A percentile compares a stretch with the other conserved stretches of the same genome.
Conservation (phyloP, 2,797 vertebrate species). For the Myotis pilosus region DNA sequence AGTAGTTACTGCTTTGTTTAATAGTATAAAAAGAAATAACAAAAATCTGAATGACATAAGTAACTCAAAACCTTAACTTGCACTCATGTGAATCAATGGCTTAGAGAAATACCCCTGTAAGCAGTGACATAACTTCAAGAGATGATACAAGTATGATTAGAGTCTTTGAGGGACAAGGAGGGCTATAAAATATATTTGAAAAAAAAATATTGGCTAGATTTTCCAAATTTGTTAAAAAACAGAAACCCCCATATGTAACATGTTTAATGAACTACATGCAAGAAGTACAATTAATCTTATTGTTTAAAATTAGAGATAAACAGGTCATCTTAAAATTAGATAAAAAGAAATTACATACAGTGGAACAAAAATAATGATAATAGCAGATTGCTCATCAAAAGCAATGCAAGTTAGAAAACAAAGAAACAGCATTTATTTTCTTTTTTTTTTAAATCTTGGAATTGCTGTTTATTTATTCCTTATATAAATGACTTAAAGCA, state of each 20-base stretch:
- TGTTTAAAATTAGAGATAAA: not conserved
- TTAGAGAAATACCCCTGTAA: not conserved
- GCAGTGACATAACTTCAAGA: not conserved
- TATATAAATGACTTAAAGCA: not conserved
- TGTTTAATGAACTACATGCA: not conserved
- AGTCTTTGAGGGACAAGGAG: not conserved
- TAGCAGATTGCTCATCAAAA: not conserved
- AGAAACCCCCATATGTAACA: not conserved
- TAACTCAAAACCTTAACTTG: not conserved
- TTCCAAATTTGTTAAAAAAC: not conserved
- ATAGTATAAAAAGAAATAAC: not conserved
- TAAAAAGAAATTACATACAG: not conserved
- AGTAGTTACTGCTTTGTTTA: not conserved
- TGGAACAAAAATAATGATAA: not conserved
- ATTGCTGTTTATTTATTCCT: too few species aligned
- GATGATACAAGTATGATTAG: not conserved
- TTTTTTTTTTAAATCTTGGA: too few species aligned
- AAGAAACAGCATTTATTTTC: not conserved
- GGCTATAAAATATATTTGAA: not conserved
- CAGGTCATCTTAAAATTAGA: not conserved
- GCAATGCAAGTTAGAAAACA: not conserved
- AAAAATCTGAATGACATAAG: constrained; percentile 29
- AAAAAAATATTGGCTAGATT: not conserved
- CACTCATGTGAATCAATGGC: not conserved
- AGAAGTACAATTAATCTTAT: not conserved